These are phyloP conservation scores for Chymomyza fuscimana DNA, from an alignment of 2,888 invertebrate genomes.

Conservation along the genomic window DNA sequence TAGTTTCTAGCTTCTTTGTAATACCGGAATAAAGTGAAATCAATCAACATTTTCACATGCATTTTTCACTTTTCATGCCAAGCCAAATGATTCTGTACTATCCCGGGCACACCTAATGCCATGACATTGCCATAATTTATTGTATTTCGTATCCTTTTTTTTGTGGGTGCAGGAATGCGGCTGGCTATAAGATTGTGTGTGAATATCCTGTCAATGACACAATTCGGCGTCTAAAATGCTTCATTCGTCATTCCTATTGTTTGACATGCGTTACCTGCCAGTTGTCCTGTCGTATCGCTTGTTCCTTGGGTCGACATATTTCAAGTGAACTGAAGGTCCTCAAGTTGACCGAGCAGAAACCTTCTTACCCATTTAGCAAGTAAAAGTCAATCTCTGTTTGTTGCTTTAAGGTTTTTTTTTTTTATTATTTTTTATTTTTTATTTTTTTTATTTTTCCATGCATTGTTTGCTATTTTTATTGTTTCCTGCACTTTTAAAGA, in stretches of 20 bases:
- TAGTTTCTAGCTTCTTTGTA: not conserved
- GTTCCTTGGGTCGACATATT: slow-evolving; percentile 33
- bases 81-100: not conserved
- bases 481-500: slow-evolving; percentile 33
- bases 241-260: slow-evolving; percentile 71
- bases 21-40: slow-evolving; percentile 22
- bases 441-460: not conserved
- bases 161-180: slow-evolving; percentile 48
- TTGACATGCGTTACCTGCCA: slow-evolving; percentile 34
- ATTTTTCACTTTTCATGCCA: slow-evolving; percentile 37
- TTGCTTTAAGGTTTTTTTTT: slow-evolving; percentile 22
- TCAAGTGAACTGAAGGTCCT: slow-evolving; percentile 46
- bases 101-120: slow-evolving; percentile 8
- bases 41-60: slow-evolving; percentile 51
- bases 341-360: slow-evolving; percentile 26
- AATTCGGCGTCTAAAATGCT: slow-evolving; percentile 50
- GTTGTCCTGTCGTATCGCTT: slow-evolving; percentile 19
- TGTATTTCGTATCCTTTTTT: slow-evolving; percentile 28
- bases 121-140: slow-evolving; percentile 71
- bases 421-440: not conserved
- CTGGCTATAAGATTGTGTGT: slow-evolving; percentile 18
- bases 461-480: slow-evolving; percentile 47
- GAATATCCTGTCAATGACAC: slow-evolving; percentile 61
- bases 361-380: slow-evolving; percentile 23
- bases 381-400: slow-evolving; percentile 63